Evolutionary conservation across 1,140 invertebrate genomes (phyloP).

Genomic region (Leptinotarsa lineolata): DNA sequence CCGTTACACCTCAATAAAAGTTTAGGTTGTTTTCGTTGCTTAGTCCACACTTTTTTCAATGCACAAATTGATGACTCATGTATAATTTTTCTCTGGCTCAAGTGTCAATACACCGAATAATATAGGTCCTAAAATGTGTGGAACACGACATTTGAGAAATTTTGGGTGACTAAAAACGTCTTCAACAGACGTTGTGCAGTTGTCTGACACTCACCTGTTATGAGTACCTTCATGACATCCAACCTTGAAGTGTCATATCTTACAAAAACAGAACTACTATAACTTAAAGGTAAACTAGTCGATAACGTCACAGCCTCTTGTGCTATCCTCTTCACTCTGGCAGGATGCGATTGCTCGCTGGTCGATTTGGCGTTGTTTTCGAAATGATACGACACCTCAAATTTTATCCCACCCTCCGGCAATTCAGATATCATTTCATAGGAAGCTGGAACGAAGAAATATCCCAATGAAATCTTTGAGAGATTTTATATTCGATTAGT

Average conservation of each 20-base stretch:
- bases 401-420: slow-evolving; percentile 74
- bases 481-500: background rate
- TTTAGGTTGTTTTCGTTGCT: too few relatives aligned
- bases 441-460: slow-evolving; percentile 67
- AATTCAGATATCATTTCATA: slow-evolving; percentile 89
- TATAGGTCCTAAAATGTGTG: too few relatives aligned
- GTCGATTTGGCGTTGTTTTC: slow-evolving; percentile 86
- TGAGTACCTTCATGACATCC: slow-evolving; percentile 95
- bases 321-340: slow-evolving; percentile 87
- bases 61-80: too few relatives aligned
- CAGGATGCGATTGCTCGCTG: slow-evolving; percentile 81
- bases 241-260: slow-evolving; percentile 91
- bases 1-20: too few relatives aligned
- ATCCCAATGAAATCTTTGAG: background rate
- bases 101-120: too few relatives aligned
- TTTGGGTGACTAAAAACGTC: too few relatives aligned
- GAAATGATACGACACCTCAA: slow-evolving; percentile 89
- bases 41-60: too few relatives aligned
- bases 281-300: slow-evolving; percentile 89
- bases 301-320: slow-evolving; percentile 96
- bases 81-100: too few relatives aligned
- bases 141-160: too few relatives aligned
- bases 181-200: background rate
- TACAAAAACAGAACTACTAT: slow-evolving; percentile 94
- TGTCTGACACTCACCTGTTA: slow-evolving; percentile 51